Evolutionary conservation across 2,797 vertebrate species (phyloP).

Genomic region (Salmo trutta): DNA sequence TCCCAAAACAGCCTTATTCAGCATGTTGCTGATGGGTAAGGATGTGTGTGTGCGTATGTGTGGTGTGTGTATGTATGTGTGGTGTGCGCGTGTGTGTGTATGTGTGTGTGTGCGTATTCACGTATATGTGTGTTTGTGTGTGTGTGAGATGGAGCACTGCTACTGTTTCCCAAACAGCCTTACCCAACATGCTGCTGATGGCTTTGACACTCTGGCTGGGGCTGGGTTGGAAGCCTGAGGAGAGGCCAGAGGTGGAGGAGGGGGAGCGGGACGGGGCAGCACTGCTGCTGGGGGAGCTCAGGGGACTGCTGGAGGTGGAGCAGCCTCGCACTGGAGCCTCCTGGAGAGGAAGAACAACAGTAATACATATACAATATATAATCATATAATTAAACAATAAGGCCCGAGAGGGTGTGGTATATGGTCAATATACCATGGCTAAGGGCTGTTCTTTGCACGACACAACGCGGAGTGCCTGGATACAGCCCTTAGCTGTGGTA

Average conservation of each 20-base stretch:
- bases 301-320: slow-evolving; percentile 83
- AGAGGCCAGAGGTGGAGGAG: slow-evolving; percentile 83
- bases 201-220: slow-evolving; percentile 79
- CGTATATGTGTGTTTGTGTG: not conserved
- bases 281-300: slow-evolving; percentile 83
- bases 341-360: slow-evolving; percentile 35
- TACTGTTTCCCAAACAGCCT: slow-evolving; percentile 9
- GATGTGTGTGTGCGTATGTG: not conserved
- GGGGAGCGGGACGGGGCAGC: slow-evolving; percentile 77
- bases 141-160: not conserved
- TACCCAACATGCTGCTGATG: slow-evolving; percentile 89
- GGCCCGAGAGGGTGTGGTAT: no score
- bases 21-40: not conserved
- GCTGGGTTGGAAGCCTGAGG: slow-evolving; percentile 85
- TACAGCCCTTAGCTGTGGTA: no score
- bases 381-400: no score
- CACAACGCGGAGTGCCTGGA: no score
- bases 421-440: no score
- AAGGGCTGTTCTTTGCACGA: no score
- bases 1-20: not conserved
- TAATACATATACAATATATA: slow-evolving; percentile 32
- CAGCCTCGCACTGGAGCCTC: slow-evolving; percentile 67
- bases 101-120: not conserved
- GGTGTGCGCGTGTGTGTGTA: not conserved
- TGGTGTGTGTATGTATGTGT: not conserved